Conservation (phyloP, 2,888 invertebrate genomes). For the Drosophila kanekoi region DNA sequence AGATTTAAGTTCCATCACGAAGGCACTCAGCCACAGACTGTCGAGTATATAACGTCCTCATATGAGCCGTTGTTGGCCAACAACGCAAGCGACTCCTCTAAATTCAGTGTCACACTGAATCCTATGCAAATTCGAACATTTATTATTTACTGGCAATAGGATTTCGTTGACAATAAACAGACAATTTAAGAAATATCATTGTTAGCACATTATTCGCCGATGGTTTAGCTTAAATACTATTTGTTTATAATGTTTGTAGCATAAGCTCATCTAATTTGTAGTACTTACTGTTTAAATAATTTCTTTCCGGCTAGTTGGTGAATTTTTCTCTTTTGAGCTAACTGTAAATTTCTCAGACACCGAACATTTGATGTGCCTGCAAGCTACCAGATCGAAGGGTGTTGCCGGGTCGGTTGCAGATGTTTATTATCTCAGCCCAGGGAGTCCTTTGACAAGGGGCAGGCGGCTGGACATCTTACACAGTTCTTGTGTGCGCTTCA, state of each 20-base stretch:
- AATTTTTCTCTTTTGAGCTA: not conserved
- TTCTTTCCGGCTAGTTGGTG: not conserved
- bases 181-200: not conserved
- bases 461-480: constrained; percentile 20
- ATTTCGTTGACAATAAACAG: constrained; percentile 11
- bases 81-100: constrained; percentile 54
- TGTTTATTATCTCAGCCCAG: constrained; percentile 34
- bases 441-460: constrained; percentile 17
- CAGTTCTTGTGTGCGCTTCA: constrained; percentile 1
- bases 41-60: constrained; percentile 67
- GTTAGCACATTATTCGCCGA: no score
- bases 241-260: no score
- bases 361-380: not conserved
- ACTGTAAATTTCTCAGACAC: not conserved
- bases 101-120: constrained; percentile 75
- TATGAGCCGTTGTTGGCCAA: constrained; percentile 64
- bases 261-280: not conserved
- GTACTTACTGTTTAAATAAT: not conserved
- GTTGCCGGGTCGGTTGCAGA: constrained; percentile 40
- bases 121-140: constrained; percentile 85
- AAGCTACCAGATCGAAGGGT: constrained; percentile 6
- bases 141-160: constrained; percentile 55
- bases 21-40: constrained; percentile 38
- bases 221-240: no score
- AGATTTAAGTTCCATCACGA: constrained; percentile 81